Percentiles rank a stretch among this genome's conserved stretches.
phyloP scores from a whole-genome alignment of 2,113 vertebrate species.

The Polypterus bichir region DNA sequence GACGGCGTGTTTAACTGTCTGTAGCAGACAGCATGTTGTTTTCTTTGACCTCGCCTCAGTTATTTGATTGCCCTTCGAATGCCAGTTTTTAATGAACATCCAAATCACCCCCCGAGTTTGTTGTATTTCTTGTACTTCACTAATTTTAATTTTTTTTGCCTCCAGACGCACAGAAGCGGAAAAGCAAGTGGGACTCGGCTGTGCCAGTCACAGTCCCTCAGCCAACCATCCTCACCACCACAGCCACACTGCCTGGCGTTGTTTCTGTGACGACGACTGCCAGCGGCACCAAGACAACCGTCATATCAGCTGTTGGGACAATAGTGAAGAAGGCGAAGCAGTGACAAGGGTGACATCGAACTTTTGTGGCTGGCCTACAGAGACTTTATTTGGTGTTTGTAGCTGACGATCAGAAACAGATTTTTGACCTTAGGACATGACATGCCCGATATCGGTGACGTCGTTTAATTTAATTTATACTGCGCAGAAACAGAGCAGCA shows the following conservation, averaged over 20 bases:
- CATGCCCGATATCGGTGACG: too few relatives aligned
- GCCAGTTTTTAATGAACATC: too few relatives aligned
- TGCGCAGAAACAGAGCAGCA: too few relatives aligned
- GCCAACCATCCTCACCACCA: constrained; percentile 84
- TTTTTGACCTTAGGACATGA: background rate
- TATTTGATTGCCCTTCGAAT: too few relatives aligned
- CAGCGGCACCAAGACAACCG: constrained; percentile 91
- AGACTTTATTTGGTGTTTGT: background rate
- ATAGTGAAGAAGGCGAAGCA: constrained; percentile 96
- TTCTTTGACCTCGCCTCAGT: too few relatives aligned
- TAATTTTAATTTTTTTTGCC: background rate
- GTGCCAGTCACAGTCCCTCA: constrained; percentile 87
- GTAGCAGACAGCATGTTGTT: too few relatives aligned
- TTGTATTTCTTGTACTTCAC: background rate
- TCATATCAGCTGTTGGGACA: constrained; percentile 94
- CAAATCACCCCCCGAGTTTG: too few relatives aligned
- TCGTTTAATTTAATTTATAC: too few relatives aligned
- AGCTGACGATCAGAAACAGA: background rate
- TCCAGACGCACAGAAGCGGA: constrained; percentile 90
- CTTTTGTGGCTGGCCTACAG: background rate
- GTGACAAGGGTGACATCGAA: constrained; percentile 38
- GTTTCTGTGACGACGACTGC: constrained; percentile 94
- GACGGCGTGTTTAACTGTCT: too few relatives aligned
- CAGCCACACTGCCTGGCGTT: constrained; percentile 75
- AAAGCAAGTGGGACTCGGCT: constrained; percentile 97